These are phyloP conservation scores for Discoglossus pictus DNA, from an alignment of 2,797 vertebrate genomes.

Conservation along the genomic window DNA sequence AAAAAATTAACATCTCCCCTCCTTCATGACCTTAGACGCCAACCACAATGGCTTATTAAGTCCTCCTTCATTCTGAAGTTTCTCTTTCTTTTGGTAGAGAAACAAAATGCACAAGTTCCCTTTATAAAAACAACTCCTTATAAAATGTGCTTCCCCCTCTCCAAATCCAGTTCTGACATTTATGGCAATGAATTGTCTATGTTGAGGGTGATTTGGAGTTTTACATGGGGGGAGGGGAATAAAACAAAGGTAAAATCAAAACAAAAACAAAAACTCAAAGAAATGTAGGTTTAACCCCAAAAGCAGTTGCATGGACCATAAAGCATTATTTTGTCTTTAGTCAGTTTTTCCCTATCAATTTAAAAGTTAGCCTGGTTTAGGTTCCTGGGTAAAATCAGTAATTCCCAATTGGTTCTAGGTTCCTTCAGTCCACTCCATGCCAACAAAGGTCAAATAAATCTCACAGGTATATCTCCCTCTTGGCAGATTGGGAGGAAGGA, in stretches of 20 bases:
- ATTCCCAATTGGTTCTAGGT: constrained; percentile 48
- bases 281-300: constrained; percentile 38
- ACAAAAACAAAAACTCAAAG: constrained; percentile 28
- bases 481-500: constrained; percentile 88
- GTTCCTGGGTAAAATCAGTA: constrained; percentile 29
- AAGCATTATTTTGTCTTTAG: constrained; percentile 43
- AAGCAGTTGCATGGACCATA: constrained; percentile 50
- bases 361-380: constrained; percentile 34
- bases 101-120: constrained; percentile 41
- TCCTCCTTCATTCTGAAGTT: constrained; percentile 34
- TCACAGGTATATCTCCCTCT: constrained; percentile 99
- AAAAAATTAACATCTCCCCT: constrained; percentile 29
- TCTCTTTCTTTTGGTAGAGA: constrained; percentile 43
- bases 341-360: constrained; percentile 31
- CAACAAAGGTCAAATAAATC: constrained; percentile 58
- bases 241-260: constrained; percentile 15
- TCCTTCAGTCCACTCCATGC: constrained; percentile 52
- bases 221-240: constrained; percentile 44
- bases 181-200: constrained; percentile 40
- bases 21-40: constrained; percentile 21
- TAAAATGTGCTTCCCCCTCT: constrained; percentile 40
- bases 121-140: constrained; percentile 47
- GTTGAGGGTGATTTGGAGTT: constrained; percentile 37
- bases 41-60: constrained; percentile 48
- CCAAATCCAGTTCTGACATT: constrained; percentile 45